Evolutionary conservation across 2,888 invertebrate genomes (phyloP), one percentile per base, ranked within the genome.

Genomic region (Cordilura impudica): DNA sequence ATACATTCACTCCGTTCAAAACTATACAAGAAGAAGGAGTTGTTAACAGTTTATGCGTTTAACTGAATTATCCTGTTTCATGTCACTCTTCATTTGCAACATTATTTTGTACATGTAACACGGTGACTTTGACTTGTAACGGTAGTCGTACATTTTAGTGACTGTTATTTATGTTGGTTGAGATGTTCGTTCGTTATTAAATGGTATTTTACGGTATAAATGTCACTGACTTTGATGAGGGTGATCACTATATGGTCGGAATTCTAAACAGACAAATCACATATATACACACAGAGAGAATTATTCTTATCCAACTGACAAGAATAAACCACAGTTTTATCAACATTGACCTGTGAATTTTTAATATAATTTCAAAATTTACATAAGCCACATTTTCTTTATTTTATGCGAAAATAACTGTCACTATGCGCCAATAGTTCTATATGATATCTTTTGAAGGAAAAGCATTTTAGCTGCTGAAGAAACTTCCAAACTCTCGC

Each of bases 11-110:
- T 53, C 14, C 29, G 29, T 65, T 10, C 47, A 39, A 29, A 21
- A 16, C 39, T 39, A 6, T 26, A 60, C 53, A 35, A 67, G 29
- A 61, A 31, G 51, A 78, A 31, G 58, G 47, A 70, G 29, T 39
- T 53, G 67, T 58, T 65, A 65, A 78, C 58, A n/a, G 69, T 70
- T 65, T 74, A 70, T 58, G 70, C 70, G 56, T 83, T 82, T 67
- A 84, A 87, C 86, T 86, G 86, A 85, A 86, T 87, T 87, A 85
- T 83, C 80, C 83, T 87, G 87, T 87, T 86, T 83, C 81, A 82
- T 75, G 87, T 87, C 87, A 86, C 82, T 87, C 87, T 85, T 87
- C 81, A 87, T 87, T 87, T 87, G 84, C 83, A 83, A 81, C 85
- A 87, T 85, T 47, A 65, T 66, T 73, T 74, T 51, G 45, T 54